Conservation (phyloP, 2,113 vertebrate species). For the Gymnorhina tibicen region DNA sequence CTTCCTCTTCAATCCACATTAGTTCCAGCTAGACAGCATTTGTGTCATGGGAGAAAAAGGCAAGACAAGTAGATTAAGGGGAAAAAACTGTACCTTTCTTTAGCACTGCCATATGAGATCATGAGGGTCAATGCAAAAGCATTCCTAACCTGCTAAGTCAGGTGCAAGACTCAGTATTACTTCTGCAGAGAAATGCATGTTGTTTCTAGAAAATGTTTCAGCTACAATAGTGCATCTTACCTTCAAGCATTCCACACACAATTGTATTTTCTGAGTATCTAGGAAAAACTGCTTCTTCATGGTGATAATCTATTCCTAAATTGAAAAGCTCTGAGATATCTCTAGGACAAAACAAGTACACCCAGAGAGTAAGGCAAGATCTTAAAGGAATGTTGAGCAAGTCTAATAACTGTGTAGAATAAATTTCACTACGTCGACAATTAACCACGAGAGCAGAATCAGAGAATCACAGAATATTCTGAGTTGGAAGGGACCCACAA, state of each 20-base stretch:
- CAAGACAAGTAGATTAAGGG: not conserved
- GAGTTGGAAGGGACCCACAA: not conserved
- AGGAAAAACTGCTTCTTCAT: not conserved
- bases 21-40: constrained; percentile 12
- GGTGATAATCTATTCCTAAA: not conserved
- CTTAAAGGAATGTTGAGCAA: not conserved
- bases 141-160: not conserved
- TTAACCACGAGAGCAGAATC: not conserved
- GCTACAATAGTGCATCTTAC: not conserved
- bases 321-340: not conserved
- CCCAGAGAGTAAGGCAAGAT: not conserved
- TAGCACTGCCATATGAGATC: not conserved
- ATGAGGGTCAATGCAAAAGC: not conserved
- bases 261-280: not conserved
- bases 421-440: not conserved
- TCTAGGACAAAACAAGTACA: not conserved
- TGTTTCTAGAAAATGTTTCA: not conserved
- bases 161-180: not conserved
- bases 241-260: not conserved
- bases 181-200: not conserved
- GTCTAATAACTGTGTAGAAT: not conserved
- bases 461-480: not conserved
- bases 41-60: not conserved
- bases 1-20: constrained; percentile 49
- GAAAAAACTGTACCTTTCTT: not conserved